Base-by-base conservation (phyloP, 30 jellyfish, hydroid and myxozoan genomes). In the Aurelia aurita region DNA sequence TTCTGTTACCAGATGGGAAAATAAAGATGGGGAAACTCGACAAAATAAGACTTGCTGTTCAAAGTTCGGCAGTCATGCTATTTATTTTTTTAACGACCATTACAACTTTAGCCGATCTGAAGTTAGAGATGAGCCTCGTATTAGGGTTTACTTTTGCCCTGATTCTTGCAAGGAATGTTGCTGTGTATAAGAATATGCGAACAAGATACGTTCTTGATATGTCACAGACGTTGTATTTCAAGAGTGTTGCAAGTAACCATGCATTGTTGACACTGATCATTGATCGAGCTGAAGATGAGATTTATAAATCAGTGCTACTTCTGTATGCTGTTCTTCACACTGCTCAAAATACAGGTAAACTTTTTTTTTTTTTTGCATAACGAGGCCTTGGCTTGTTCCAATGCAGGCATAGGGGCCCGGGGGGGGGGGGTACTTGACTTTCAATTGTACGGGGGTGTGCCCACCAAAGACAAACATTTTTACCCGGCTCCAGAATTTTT, bases 221-320 rank as follows among this genome's bases (percentile, higher is more conserved):
- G 74, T 89, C 97, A 65, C 93, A 89, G 84, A 89, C 97, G 25
- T 74, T 89, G 66, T 89, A 89, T 58, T 89, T 89, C 82, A 79
- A 71, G 43, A 69, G 88, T 49, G 82, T 89, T 69, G 97, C 97
- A 16, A 89, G 46, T 35, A 89, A 74, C 46, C 86, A 79, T 65
- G 97, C 97, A 2, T 46, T 89, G 74, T 60, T 89, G 74, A 61
- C 97, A 19, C 77, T 89, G 67, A 80, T 89, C 39, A 57, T 91
- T 47, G 97, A 89, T 65, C 66, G 97, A n/a, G 93, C 97, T 13
- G 97, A 89, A 72, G 97, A 89, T 65, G 97, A 89, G 74, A 35
- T 76, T 10, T 89, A 66, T 74, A 89, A 89, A 59, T 35, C 85
- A 9, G 81, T 95, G 15, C 59, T 89, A 15, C 82, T 89, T 3